Base-by-base conservation (phyloP, 2,888 invertebrate species). In the Furcula furcula region DNA sequence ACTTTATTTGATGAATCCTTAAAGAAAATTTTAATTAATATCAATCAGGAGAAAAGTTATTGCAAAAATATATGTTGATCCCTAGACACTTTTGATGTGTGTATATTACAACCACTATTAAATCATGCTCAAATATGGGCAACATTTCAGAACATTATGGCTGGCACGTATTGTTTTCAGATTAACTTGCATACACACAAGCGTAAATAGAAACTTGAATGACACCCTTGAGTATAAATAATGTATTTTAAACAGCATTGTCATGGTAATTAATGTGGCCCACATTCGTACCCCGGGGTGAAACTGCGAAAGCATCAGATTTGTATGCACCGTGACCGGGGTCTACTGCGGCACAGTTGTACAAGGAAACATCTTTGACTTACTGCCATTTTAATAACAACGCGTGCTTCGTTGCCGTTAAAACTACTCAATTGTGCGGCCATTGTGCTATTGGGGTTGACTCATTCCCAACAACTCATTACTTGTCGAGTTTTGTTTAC, bases 211-310 rank as follows among this genome's bases (percentile, higher is more conserved):
- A 73, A 69, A 70, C 61, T 48, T 21, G 33, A 40, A 20, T 37
- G 36, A 39, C 68, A 70, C 68, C 71, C 65, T 46, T 42, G 39
- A 41, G 20, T 65, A 75, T 84, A 77, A 84, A 83, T 81, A 77
- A 83, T 77, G 65, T 59, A 82, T 80, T 76, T 76, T 64, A 81
- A 67, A 41, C 42, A 49, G 47, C 60, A 77, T 82, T 82, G 81
- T 84, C 62, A 81, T 82, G 81, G 58, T 84, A 83, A 85, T 83
- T 77, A 76, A 77, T 78, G 72, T 79, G 76, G 58, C 75, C 71
- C 60, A 74, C 68, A 74, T 73, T n/a, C 54, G 59, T 52, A 34
- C 37, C 55, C 50, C 56, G 56, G 73, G 73, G 76, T 69, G 76
- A 81, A 82, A 81, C 69, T 65, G 34, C 22, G 34, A 43, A 38